Evolutionary conservation across 2,113 vertebrate species (phyloP).

Genomic region (Riparia riparia): DNA sequence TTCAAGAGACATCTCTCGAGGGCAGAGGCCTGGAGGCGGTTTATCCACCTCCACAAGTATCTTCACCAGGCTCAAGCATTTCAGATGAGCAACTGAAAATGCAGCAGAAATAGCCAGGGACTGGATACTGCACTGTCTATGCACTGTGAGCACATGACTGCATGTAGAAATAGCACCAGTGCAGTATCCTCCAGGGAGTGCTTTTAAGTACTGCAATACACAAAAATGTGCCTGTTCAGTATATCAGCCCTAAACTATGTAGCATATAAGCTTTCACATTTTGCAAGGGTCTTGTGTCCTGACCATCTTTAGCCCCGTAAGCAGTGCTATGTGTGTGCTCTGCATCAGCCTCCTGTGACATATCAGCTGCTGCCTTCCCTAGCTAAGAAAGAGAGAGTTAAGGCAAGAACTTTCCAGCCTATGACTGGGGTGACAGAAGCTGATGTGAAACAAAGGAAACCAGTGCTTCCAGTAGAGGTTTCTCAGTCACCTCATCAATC

Average conservation of each 20-base stretch:
- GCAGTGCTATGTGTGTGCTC: neutral
- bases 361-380: neutral
- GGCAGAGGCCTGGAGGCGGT: too few relatives aligned
- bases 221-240: neutral
- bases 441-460: neutral
- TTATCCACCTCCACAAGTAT: too few relatives aligned
- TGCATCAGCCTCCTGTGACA: rapidly evolving
- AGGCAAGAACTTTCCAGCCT: neutral
- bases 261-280: neutral
- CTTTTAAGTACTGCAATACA: neutral
- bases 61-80: neutral
- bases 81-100: neutral
- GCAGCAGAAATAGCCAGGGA: neutral
- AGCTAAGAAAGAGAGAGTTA: neutral
- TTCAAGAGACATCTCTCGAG: too few relatives aligned
- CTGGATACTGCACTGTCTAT: too few relatives aligned
- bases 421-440: rapidly evolving
- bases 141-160: neutral
- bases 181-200: rapidly evolving
- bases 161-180: neutral
- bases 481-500: rapidly evolving
- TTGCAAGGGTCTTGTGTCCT: neutral
- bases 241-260: neutral
- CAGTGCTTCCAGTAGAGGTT: neutral
- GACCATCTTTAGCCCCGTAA: neutral